Percentiles rank a stretch among this genome's conserved stretches.
These are phyloP conservation scores for Neoniphon sammara DNA, from an alignment of 2,797 vertebrate species.

Conservation along the genomic window DNA sequence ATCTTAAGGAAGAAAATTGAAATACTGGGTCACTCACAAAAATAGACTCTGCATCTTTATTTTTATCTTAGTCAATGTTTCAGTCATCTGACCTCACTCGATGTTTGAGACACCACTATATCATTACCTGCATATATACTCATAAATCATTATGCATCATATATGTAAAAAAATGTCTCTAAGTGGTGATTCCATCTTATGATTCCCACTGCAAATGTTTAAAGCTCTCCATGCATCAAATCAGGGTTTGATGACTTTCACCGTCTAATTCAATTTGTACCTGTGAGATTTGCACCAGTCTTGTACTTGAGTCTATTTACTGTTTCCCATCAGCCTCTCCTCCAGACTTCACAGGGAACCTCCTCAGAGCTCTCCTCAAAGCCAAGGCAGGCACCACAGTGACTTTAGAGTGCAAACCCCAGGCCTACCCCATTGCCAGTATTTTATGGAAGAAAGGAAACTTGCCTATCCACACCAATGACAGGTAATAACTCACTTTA, in stretches of 20 bases:
- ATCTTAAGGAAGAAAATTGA: too few species aligned
- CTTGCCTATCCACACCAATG: conserved; percentile 86
- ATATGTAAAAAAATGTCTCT: not conserved
- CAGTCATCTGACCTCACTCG: too few species aligned
- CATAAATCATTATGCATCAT: not conserved
- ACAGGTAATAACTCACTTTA: conserved; percentile 83
- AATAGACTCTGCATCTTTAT: too few species aligned
- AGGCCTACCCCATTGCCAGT: conserved; percentile 90
- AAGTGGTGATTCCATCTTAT: not conserved
- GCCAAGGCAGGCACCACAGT: conserved; percentile 91
- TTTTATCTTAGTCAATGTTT: too few species aligned
- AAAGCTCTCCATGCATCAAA: conserved; percentile 47
- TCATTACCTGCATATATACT: not conserved
- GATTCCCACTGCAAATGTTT: conserved; percentile 16
- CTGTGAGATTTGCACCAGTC: conserved; percentile 46
- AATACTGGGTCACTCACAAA: too few species aligned
- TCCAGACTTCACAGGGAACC: conserved; percentile 92
- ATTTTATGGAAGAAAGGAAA: conserved; percentile 94
- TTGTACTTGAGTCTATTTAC: conserved; percentile 61
- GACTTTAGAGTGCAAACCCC: conserved; percentile 91
- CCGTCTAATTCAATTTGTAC: conserved; percentile 39
- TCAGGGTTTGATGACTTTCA: conserved; percentile 33
- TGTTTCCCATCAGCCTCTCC: conserved; percentile 86
- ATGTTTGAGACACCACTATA: too few species aligned
- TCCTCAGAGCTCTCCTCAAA: conserved; percentile 90